phyloP scores from a whole-genome alignment of 2,797 vertebrate genomes.

The Hypotaenidia okinawae region DNA sequence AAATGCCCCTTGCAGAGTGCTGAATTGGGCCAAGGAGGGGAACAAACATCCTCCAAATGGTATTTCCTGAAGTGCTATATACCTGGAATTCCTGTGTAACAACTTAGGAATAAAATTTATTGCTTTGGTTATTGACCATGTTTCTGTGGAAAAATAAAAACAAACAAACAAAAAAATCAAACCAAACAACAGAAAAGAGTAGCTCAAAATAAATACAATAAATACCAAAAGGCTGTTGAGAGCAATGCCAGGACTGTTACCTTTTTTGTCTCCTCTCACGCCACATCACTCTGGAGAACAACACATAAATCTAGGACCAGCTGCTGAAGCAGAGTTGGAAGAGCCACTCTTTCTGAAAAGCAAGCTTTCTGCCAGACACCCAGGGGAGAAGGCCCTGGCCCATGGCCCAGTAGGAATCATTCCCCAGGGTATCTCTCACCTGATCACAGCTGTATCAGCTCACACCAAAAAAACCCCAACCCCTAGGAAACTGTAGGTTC shows the following conservation, averaged over 20 bases:
- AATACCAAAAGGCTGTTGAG: neutral
- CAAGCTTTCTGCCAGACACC: neutral
- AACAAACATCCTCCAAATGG: neutral
- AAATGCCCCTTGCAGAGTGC: neutral
- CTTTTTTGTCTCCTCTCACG: neutral
- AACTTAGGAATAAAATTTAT: neutral
- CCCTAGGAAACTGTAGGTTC: neutral
- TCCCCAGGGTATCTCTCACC: neutral
- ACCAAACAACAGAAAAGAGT: neutral
- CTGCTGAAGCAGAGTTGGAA: neutral
- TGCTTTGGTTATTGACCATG: neutral
- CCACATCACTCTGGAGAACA: neutral
- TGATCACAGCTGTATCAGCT: neutral
- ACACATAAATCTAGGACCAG: neutral
- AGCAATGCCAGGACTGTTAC: neutral
- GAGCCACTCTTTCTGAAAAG: neutral
- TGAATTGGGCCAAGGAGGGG: neutral
- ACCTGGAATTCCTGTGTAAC: neutral
- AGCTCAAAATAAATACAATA: neutral
- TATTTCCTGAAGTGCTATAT: neutral
- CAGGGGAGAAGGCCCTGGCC: neutral
- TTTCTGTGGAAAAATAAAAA: neutral
- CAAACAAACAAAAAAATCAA: too few species aligned
- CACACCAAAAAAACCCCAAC: neutral
- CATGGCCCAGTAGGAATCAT: fast-evolving